Percentiles rank a stretch among this genome's conserved stretches.
Evolutionary conservation across 2,113 vertebrate species (phyloP).

Genomic region (Zootoca vivipara): DNA sequence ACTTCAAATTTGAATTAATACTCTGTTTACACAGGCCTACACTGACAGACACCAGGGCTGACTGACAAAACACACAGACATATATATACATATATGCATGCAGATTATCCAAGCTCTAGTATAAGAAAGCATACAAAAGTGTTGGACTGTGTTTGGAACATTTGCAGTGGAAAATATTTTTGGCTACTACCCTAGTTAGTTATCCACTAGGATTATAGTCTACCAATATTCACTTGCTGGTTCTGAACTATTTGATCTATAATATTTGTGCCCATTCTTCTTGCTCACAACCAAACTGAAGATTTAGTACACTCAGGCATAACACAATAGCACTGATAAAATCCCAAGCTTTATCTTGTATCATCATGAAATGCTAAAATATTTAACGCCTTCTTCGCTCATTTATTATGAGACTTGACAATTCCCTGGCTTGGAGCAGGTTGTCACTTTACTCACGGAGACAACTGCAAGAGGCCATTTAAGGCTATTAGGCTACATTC

Average conservation of each 20-base stretch:
- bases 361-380: neutral
- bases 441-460: neutral
- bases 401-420: neutral
- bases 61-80: slow-evolving; percentile 62
- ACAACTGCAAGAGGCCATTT: neutral
- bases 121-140: neutral
- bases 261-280: neutral
- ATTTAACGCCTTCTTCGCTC: slow-evolving; percentile 31
- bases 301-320: slow-evolving; percentile 21
- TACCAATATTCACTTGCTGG: neutral
- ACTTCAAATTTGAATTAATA: slow-evolving; percentile 69
- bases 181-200: slow-evolving; percentile 4
- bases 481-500: slow-evolving; percentile 5
- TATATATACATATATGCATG: slow-evolving; percentile 21
- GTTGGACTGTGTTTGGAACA: slow-evolving; percentile 11
- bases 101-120: neutral
- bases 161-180: neutral
- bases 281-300: slow-evolving; percentile 4
- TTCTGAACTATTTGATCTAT: neutral
- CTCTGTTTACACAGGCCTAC: slow-evolving; percentile 65
- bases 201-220: neutral
- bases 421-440: slow-evolving; percentile 1
- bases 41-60: slow-evolving; percentile 61
- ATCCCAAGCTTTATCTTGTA: slow-evolving; percentile 7
- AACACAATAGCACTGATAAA: slow-evolving; percentile 2